Evolutionary conservation across 2,113 vertebrate genomes (phyloP).

Genomic region (Thryonomys swinderianus): DNA sequence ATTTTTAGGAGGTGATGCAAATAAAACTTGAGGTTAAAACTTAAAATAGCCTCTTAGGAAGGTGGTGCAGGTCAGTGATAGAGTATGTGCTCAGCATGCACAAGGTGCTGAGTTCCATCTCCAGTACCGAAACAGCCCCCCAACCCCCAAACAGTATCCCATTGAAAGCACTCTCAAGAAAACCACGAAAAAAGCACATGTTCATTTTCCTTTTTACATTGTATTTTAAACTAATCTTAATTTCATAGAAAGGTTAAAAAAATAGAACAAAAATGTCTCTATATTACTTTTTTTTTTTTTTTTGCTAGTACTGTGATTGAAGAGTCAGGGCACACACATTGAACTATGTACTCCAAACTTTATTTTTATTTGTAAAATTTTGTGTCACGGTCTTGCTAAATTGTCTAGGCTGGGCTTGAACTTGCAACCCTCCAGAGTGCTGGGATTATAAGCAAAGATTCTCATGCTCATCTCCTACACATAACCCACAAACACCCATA

Average conservation of each 20-base stretch:
- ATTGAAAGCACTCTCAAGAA: not conserved
- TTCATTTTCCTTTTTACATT: not conserved
- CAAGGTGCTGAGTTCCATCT: not conserved
- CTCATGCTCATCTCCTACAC: not conserved
- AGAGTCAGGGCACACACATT: not conserved
- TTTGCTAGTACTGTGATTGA: not conserved
- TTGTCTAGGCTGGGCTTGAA: not conserved
- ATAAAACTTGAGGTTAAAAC: not conserved
- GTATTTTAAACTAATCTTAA: not conserved
- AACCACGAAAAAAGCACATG: not conserved
- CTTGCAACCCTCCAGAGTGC: not conserved
- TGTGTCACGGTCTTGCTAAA: not conserved
- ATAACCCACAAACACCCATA: not conserved
- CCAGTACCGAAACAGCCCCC: not conserved
- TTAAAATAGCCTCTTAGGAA: not conserved
- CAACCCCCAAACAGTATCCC: not conserved
- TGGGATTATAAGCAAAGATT: not conserved
- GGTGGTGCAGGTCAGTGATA: not conserved
- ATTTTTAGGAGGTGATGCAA: not conserved
- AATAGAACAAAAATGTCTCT: not conserved
- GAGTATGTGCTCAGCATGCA: no score
- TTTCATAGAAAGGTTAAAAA: not conserved
- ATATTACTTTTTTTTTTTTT: not conserved
- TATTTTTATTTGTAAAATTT: not conserved
- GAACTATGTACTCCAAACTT: not conserved